Conservation (phyloP, 2,797 vertebrate species). For the Cottoperca gobio region DNA sequence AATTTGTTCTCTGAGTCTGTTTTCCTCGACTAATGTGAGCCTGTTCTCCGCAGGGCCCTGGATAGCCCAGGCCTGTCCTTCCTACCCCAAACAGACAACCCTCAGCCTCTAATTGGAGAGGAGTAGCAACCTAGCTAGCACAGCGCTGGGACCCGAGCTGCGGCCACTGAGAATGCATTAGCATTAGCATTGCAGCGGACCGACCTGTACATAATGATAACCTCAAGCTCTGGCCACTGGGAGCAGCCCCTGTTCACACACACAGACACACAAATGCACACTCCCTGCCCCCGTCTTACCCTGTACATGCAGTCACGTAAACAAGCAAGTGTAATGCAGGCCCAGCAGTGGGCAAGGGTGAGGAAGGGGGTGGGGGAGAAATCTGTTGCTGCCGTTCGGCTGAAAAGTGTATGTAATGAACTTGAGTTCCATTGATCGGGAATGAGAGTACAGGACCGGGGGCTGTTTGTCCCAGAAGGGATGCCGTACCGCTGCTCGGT, state of each 20-base stretch:
- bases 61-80: slow-evolving; percentile 67
- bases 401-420: slow-evolving; percentile 82
- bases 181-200: slow-evolving; percentile 78
- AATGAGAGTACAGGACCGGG: slow-evolving; percentile 80
- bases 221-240: slow-evolving; percentile 76
- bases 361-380: slow-evolving; percentile 34
- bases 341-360: slow-evolving; percentile 68
- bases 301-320: slow-evolving; percentile 72
- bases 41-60: slow-evolving; percentile 63
- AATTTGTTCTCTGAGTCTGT: slow-evolving; percentile 62
- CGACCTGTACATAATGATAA: slow-evolving; percentile 81
- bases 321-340: slow-evolving; percentile 73
- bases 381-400: slow-evolving; percentile 66
- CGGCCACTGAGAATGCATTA: slow-evolving; percentile 75
- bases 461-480: slow-evolving; percentile 86
- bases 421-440: slow-evolving; percentile 83
- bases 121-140: slow-evolving; percentile 68
- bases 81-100: slow-evolving; percentile 66
- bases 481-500: slow-evolving; percentile 69
- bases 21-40: slow-evolving; percentile 69
- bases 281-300: slow-evolving; percentile 49
- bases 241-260: slow-evolving; percentile 54
- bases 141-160: slow-evolving; percentile 66
- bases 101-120: slow-evolving; percentile 79
- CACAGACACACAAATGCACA: slow-evolving; percentile 44